These are phyloP conservation scores for Aethina tumida DNA, from an alignment of 1,140 invertebrate species.

Conservation along the genomic window DNA sequence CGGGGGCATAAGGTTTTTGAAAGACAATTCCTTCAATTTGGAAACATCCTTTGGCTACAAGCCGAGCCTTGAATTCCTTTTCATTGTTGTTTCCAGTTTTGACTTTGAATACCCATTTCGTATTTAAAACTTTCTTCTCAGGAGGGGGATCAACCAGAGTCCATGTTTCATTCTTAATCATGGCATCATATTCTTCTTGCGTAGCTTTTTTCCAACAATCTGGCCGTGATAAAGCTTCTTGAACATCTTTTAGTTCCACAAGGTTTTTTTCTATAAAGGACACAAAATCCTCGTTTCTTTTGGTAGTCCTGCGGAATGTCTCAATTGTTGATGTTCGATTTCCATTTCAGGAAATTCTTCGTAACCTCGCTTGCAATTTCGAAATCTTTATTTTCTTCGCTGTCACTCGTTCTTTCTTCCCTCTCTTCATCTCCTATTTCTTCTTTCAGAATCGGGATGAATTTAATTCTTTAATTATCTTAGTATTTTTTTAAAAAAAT, in stretches of 20 bases:
- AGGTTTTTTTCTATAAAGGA: neutral
- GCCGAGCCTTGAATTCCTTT: slow-evolving; percentile 31
- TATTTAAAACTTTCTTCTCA: slow-evolving; percentile 21
- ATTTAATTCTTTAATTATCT: too few relatives aligned
- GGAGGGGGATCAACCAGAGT: slow-evolving; percentile 18
- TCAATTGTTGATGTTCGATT: too few relatives aligned
- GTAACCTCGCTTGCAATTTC: neutral
- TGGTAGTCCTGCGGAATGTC: too few relatives aligned
- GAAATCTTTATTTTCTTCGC: too few relatives aligned
- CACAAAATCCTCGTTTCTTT: neutral
- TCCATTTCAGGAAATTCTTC: too few relatives aligned
- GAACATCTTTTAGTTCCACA: slow-evolving; percentile 14
- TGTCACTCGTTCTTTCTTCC: too few relatives aligned
- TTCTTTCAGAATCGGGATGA: too few relatives aligned
- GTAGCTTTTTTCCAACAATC: slow-evolving; percentile 25
- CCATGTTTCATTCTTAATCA: slow-evolving; percentile 32
- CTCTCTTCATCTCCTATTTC: too few relatives aligned
- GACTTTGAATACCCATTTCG: slow-evolving; percentile 36
- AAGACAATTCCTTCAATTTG: slow-evolving; percentile 29
- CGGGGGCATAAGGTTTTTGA: slow-evolving; percentile 33
- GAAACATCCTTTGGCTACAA: slow-evolving; percentile 35
- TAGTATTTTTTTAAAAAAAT: slow-evolving; percentile 30
- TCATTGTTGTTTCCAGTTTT: slow-evolving; percentile 4
- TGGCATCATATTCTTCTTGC: slow-evolving; percentile 25
- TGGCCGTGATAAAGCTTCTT: too few relatives aligned